phyloP scores from a whole-genome alignment of 2,888 invertebrate species.

The Mimumesa dahlbomi region DNA sequence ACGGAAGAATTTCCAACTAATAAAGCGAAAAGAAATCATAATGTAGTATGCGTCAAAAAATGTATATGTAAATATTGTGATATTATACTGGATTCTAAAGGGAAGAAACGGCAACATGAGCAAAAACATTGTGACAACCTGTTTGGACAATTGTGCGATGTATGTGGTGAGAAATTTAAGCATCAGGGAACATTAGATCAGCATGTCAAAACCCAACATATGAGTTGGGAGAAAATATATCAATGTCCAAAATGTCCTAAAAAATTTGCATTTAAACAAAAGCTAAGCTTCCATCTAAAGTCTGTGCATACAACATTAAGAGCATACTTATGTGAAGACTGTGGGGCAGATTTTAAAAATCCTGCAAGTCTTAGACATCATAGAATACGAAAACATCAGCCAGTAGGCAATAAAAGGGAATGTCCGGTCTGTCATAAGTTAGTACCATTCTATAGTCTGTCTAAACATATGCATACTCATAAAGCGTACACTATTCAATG shows the following conservation, averaged over 20 bases:
- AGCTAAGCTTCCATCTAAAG: constrained; percentile 77
- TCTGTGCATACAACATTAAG: constrained; percentile 76
- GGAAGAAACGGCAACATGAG: constrained; percentile 78
- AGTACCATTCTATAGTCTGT: constrained; percentile 78
- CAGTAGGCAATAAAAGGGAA: constrained; percentile 75
- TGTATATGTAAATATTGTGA: constrained; percentile 75
- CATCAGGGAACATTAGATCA: constrained; percentile 79
- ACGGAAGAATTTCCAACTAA: constrained; percentile 74
- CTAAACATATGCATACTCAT: constrained; percentile 79
- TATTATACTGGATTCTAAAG: constrained; percentile 73
- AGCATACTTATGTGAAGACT: constrained; percentile 77
- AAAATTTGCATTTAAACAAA: constrained; percentile 78
- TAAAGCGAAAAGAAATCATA: constrained; percentile 74
- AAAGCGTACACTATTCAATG: constrained; percentile 78
- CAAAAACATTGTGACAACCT: constrained; percentile 77
- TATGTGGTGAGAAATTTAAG: constrained; percentile 78
- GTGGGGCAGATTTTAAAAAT: constrained; percentile 79
- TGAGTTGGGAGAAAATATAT: constrained; percentile 77
- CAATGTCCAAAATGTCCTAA: constrained; percentile 78
- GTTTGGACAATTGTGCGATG: constrained; percentile 76
- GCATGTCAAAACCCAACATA: constrained; percentile 76
- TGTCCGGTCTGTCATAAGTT: constrained; percentile 76
- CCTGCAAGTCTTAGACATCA: constrained; percentile 78
- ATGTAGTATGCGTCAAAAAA: constrained; percentile 72
- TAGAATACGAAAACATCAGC: constrained; percentile 77